Evolutionary conservation across 2,113 vertebrate species (phyloP), one percentile per base, ranked within the genome.

Genomic region (Sporophila hypoxantha): DNA sequence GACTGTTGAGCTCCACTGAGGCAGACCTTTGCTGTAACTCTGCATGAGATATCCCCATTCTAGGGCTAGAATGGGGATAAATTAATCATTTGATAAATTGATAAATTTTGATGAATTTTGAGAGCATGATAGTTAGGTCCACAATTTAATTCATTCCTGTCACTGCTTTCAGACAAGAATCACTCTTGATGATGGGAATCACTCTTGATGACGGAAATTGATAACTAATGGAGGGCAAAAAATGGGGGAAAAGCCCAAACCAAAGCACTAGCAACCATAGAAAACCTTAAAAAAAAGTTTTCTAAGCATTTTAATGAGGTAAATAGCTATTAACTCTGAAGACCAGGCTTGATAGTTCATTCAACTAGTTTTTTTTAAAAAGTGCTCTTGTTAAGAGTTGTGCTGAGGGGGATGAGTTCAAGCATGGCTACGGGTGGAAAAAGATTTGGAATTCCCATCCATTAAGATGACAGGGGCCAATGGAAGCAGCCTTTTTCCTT

Each of bases 401-500:
- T 44, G 68, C 25, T 80, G 65, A 93, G 75, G 47, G 47, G 64
- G 44, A 76, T 71, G 36, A 90, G 71, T 85, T 81, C 76, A 79
- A 75, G 87, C 62, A 65, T 68, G 76, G 62, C 76, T 61, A 27
- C 0, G n/a, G 61, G 47, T 81, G 0, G 82, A 82, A 74, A 77
- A 88, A 78, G 49, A 39, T n/a, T 89, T 93, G 56, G 77, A 94
- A 93, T 68, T 36, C 52, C 37, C 3, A 10, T 80, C 88, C 61
- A 82, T 94, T 92, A 93, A 82, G 89, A 85, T 91, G 70, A 88
- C 37, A 70, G 30, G 67, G 91, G 37, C 57, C 68, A 91, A 7
- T 80, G 23, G 47, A 93, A 89, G 27, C 49, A 91, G 21, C 65
- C 12, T 26, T 81, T 80, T 70, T 46, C 27, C 82, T 95, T 85